These are phyloP conservation scores for Typhlomys cinereus DNA, from an alignment of 2,113 vertebrate species.

Conservation along the genomic window DNA sequence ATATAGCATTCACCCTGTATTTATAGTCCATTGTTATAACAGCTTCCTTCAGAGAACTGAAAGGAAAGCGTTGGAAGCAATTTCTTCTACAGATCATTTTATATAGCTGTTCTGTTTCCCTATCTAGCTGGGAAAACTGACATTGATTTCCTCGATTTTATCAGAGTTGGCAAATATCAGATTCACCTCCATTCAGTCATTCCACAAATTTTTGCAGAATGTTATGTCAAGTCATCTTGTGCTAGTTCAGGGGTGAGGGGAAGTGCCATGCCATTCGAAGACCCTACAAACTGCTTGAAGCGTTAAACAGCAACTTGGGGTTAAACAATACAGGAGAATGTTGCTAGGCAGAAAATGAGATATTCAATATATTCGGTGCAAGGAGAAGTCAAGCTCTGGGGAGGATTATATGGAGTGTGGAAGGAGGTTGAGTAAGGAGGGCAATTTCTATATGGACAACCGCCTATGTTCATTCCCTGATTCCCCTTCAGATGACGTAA, in stretches of 20 bases:
- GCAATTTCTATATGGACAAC: slow-evolving; percentile 26
- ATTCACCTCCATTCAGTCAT: slow-evolving; percentile 62
- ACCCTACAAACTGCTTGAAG: neutral
- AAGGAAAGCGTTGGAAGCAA: slow-evolving; percentile 63
- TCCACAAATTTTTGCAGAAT: slow-evolving; percentile 62
- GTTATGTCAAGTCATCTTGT: slow-evolving; percentile 48
- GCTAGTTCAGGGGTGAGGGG: neutral
- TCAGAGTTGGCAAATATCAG: slow-evolving; percentile 67
- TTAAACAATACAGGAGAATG: neutral
- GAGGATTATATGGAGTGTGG: neutral
- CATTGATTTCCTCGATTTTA: slow-evolving; percentile 73
- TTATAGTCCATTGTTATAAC: slow-evolving; percentile 75
- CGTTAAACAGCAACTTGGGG: neutral
- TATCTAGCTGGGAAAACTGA: slow-evolving; percentile 61
- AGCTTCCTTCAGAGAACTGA: slow-evolving; percentile 69
- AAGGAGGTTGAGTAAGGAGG: neutral
- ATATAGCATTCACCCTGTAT: slow-evolving; percentile 66
- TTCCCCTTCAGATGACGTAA: neutral
- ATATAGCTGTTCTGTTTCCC: slow-evolving; percentile 60
- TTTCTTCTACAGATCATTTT: slow-evolving; percentile 73
- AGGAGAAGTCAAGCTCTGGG: neutral
- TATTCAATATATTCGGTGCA: neutral
- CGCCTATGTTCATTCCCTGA: neutral
- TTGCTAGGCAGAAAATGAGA: slow-evolving; percentile 32
- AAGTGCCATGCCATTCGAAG: neutral